These are phyloP conservation scores for Tichodroma muraria DNA, from an alignment of 2,113 vertebrate species.

Conservation along the genomic window DNA sequence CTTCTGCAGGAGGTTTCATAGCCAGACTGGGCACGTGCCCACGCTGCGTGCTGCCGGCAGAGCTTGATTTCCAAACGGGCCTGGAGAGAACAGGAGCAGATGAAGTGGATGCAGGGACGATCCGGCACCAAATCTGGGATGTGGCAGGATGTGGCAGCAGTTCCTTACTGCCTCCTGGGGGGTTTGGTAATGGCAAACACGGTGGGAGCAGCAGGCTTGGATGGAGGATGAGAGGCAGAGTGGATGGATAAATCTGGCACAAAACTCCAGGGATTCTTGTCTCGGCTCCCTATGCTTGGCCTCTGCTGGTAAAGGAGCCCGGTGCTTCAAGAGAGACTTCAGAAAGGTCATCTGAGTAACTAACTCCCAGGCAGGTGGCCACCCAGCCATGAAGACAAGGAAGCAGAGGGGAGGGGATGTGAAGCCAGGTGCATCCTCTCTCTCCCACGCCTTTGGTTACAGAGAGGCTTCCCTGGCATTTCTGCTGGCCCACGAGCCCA, in stretches of 20 bases:
- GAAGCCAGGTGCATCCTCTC: not conserved
- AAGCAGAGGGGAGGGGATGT: not conserved
- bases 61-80: not conserved
- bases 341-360: not conserved
- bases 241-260: not conserved
- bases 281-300: not conserved
- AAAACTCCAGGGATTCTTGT: not conserved
- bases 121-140: not conserved
- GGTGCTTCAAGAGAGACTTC: not conserved
- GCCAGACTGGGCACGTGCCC: not conserved
- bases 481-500: not conserved
- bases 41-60: fast-evolving
- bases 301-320: not conserved
- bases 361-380: not conserved
- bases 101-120: not conserved
- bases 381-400: not conserved
- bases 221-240: not conserved
- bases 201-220: not conserved
- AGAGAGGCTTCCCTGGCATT: not conserved
- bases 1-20: not conserved
- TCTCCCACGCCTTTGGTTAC: not conserved
- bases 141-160: not conserved
- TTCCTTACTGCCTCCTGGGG: not conserved
- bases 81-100: not conserved
- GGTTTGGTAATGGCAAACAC: not conserved